Evolutionary conservation across 2,888 invertebrate genomes (phyloP), one percentile per base, ranked within the genome.

Genomic region (Oxycera nigricornis): DNA sequence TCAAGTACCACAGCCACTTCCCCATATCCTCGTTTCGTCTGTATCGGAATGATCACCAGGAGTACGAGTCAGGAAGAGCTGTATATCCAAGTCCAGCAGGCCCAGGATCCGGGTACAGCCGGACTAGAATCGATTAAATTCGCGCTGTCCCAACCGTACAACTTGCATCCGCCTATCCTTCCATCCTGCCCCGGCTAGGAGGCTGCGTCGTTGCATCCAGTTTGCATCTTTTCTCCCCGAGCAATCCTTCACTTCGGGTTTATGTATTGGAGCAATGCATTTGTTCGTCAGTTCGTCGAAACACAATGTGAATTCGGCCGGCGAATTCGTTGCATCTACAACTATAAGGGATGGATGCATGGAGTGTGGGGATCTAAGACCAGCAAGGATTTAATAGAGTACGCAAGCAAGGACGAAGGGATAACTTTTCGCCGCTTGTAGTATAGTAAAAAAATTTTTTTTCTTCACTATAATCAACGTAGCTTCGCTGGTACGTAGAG

Each of bases 181-280:
- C 55, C 22, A 55, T 55, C 55, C 55, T 17, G 55, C 65, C 20
- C 41, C 9, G 2, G 28, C 1, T 41, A 24, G 39, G 65, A 65
- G 65, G 65, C 65, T 65, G 65, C 65, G 65, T 65, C 39, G 65
- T 41, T 65, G 65, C 65, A 65, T n/a, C n/a, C n/a, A n/a, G 41
- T 39, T 20, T 65, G 65, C 65, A 65, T 41, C 65, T 26, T 22
- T 20, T 22, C 65, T 20, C 22, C 22, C n/a, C n/a, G n/a, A n/a
- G 14, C 35, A 35, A 62, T 31, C 22, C 62, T 62, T 17, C 62
- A 14, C 22, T 59, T 3, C 59, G 9, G 52, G 7, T 11, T 17
- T 35, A 9, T 26, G n/a, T 46, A 9, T n/a, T n/a, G n/a, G n/a
- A n/a, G n/a, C n/a, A n/a, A n/a, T 46, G 68, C 55, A 55, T 55